Base-by-base conservation (phyloP, 2,797 vertebrate species). In the Phrynocephalus guinanensis region DNA sequence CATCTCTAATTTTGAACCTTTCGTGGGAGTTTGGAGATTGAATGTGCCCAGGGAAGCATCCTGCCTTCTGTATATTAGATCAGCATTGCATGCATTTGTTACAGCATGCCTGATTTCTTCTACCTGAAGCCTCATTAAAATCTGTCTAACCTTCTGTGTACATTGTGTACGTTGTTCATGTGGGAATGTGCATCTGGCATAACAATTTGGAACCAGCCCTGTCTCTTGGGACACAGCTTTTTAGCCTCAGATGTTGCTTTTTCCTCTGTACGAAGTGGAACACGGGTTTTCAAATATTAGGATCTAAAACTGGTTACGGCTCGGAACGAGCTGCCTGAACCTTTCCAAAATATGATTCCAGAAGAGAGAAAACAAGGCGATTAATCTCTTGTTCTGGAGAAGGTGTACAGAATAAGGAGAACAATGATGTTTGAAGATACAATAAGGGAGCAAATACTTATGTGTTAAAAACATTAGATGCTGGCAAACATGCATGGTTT, bases 121-220 rank as follows among this genome's bases (percentile, higher is more conserved):
- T 73, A 80, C 86, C 67, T 85, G 81, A 89, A 38, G 30, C 84
- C 63, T 75, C 73, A 86, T 92, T 92, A 86, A 83, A 89, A 82
- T 88, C 82, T 85, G 8, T 52, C 38, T 1, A 44, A 70, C 50
- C 24, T 84, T 73, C 22, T 33, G 86, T 80, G 84, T 70, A 60
- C 60, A 26, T 3, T 9, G 24, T 44, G 63, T 28, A 2, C 15
- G 20, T 38, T 33, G 79, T 48, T 7, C 72, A 9, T 56, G 50
- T 87, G 16, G 5, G 13, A 9, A 20, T 18, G 30, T 63, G 26
- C 80, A 67, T 28, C 3, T 20, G 66, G 8, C 30, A 89, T 67
- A 90, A 71, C 72, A 88, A 82, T 92, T 86, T 87, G 20, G 60
- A 87, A 77, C 44, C 86, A 6, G 20, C 80, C 85, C 20, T 50